Base-by-base conservation (phyloP, 2,113 vertebrate genomes). In the Clupea harengus region DNA sequence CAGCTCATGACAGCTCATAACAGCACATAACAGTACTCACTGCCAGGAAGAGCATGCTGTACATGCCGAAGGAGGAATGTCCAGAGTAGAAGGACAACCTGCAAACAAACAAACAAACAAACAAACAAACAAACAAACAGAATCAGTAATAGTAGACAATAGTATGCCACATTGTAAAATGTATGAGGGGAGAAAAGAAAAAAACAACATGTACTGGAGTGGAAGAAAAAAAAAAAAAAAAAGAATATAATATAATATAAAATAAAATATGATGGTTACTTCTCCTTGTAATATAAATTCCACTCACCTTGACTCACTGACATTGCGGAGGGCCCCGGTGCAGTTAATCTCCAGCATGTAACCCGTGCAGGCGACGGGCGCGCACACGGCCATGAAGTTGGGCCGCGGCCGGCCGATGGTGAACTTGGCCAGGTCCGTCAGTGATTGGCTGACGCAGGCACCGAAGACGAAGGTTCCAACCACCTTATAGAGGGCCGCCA, bases 1-100 rank as follows among this genome's bases (percentile, higher is more conserved):
- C 39, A 39, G 39, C 39, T 39, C 9, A 49, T 11, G 0, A 11
- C 9, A 11, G 47, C 13, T 11, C 47, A 49, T 49, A 49, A 49
- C 47, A 49, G 47, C 13, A 11, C 47, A 49, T 49, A 49, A 49
- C 47, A 49, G 52, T 18, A 95, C 97, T 98, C 90, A 99, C 98
- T 85, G 96, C 97, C 28, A 99, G 92, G 92, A 99, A 99, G 85
- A 98, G 91, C 98, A 99, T 98, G 92, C 97, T 98, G 94, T 99
- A 99, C 98, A 99, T 99, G 81, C 96, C 97, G 6, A 99, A 99
- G 64, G 98, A 99, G 0, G 98, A 97, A 90, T 99, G 98, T 1
- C 98, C 97, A 0, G 98, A 99, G 86, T 99, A 99, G 93, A 99
- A 99, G 4, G 98, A 99, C 80, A 99, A 87, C 85, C 98, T 99